phyloP scores from a whole-genome alignment of 2,797 vertebrate species.

The Lithobates sylvaticus region DNA sequence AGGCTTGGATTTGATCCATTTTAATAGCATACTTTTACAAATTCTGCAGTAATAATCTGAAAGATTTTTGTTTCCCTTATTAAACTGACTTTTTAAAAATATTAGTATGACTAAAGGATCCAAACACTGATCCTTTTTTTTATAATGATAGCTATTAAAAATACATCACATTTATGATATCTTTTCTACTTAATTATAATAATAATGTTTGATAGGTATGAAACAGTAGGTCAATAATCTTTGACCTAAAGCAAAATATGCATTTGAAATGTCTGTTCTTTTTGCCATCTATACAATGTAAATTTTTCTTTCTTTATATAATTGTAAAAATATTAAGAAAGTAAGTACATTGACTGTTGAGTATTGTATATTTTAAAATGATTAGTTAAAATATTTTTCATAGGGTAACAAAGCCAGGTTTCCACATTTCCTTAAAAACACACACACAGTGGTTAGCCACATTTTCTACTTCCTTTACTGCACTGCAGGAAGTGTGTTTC shows the following conservation, averaged over 20 bases:
- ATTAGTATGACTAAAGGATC: too few species aligned
- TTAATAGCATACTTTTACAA: too few species aligned
- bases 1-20: too few species aligned
- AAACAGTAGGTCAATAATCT: neutral
- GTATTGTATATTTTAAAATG: neutral
- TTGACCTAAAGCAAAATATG: too few species aligned
- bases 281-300: neutral
- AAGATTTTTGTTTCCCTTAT: too few species aligned
- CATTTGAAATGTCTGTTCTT: too few species aligned
- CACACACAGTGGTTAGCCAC: neutral
- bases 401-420: neutral
- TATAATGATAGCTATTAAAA: neutral
- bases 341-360: neutral
- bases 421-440: neutral
- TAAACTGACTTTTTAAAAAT: too few species aligned
- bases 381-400: neutral
- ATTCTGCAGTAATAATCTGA: too few species aligned
- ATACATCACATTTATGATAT: neutral
- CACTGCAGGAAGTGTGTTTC: neutral
- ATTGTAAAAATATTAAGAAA: too few species aligned
- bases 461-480: neutral
- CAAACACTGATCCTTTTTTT: too few species aligned
- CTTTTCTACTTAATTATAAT: neutral
- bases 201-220: neutral
- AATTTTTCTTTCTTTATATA: neutral